Percentiles rank a stretch among this genome's conserved stretches.
Conservation (phyloP, 64 coral and sea anemone species). For the Pocillopora verrucosa region DNA sequence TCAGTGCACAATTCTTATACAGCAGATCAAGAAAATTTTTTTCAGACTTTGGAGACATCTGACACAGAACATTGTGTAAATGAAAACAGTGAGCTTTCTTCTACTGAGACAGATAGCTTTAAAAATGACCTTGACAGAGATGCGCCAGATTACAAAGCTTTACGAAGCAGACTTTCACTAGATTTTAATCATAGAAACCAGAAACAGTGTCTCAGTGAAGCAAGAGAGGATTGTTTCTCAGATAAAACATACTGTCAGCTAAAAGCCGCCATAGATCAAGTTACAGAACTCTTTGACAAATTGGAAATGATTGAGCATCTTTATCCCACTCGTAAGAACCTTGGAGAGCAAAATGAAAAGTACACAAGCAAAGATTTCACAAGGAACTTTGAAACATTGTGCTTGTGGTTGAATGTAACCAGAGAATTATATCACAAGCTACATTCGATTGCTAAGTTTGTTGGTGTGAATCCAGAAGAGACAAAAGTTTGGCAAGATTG, state of each 20-base stretch:
- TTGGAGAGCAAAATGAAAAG: slow-evolving; percentile 66
- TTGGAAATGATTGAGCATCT: slow-evolving; percentile 76
- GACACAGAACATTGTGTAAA: not conserved
- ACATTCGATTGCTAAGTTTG: slow-evolving; percentile 73
- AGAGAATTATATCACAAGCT: slow-evolving; percentile 87
- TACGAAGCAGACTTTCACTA: not conserved
- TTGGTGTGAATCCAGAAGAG: slow-evolving; percentile 65
- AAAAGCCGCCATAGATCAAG: slow-evolving; percentile 64
- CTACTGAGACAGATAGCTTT: not conserved
- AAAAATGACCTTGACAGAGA: not conserved
- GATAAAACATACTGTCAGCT: slow-evolving; percentile 30
- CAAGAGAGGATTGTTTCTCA: not conserved
- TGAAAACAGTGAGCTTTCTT: slow-evolving; percentile 1
- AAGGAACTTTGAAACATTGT: slow-evolving; percentile 73
- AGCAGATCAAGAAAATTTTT: not conserved
- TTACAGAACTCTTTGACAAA: slow-evolving; percentile 70
- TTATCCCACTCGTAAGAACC: slow-evolving; percentile 73
- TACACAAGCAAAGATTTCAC: slow-evolving; percentile 78
- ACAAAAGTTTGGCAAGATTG: slow-evolving; percentile 70
- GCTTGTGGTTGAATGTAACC: slow-evolving; percentile 86
- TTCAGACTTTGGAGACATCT: not conserved
- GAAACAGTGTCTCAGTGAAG: not conserved
- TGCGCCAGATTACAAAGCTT: not conserved
- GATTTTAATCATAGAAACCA: slow-evolving; percentile 14
- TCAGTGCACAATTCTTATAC: not conserved